Base-by-base conservation (phyloP, 2,113 vertebrate genomes). In the Smithornis capensis region DNA sequence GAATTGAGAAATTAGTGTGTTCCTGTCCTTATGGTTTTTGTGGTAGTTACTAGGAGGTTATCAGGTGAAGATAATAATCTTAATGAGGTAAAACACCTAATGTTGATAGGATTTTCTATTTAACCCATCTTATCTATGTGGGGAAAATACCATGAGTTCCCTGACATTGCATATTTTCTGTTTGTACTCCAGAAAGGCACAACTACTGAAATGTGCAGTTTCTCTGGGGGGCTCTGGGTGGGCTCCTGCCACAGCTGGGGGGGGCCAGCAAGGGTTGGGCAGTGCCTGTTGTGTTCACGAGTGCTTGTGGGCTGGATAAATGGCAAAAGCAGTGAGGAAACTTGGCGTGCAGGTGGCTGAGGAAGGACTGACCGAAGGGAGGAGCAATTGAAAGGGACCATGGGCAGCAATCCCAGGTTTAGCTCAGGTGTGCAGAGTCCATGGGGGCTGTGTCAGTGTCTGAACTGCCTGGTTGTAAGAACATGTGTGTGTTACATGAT, bases 401-500 rank as follows among this genome's bases (percentile, higher is more conserved):
- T 15, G 1, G 2, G 45, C 23, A 42, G 65, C 53, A 62, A 2
- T 35, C 4, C 37, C 1, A 9, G 21, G 23, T 35, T 35, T 25
- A 50, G 42, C 79, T 83, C 14, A 8, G 79, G 28, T 15, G 19
- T 17, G 28, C 31, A 19, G 75, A 28, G 37, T 44, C 14, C 35
- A 2, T 2, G 2, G 31, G 25, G 35, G 5, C 57, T 17, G 1
- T 56, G 42, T 9, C 28, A 59, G 56, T 0, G 1, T 12, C 64
- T 40, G 53, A 29, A 4, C 62, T 27, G 56, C 52, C 28, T 0
- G 4, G 14, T 8, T 37, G 28, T 25, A n/a, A 2, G 33, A 27
- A 28, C 12, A 4, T 2, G 1, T 7, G 7, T 4, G 2, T 12
- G 50, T 45, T 84, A 17, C 3, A 1, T 11, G 52, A 2, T 6